Evolutionary conservation across 2,888 invertebrate species (phyloP), one percentile per base, ranked within the genome.

Genomic region (Stenichneumon culpator): DNA sequence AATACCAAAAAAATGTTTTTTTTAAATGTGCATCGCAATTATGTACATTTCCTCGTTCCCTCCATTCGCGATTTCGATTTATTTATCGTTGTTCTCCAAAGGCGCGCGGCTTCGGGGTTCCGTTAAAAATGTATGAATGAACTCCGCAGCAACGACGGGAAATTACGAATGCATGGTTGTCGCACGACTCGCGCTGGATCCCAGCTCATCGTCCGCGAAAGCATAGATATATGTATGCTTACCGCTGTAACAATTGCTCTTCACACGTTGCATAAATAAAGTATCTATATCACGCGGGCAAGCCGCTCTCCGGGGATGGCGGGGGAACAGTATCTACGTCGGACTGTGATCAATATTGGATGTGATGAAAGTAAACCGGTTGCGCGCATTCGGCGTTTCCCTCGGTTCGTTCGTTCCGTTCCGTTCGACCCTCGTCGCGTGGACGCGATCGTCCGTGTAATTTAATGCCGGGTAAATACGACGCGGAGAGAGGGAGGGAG

Each of bases 381-480:
- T 89, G 89, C 87, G 89, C 85, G 72, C 77, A 72, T 63, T 57
- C 87, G 86, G 87, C 88, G 86, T 39, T 82, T 73, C 69, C 60
- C 68, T 44, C 65, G 36, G 57, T 77, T 72, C 47, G 67, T 63
- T 54, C 50, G 39, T 25, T 47, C 44, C 50, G 39, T 25, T 47
- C 44, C 44, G 44, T 47, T 39, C 83, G 69, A 60, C 90, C 89
- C 88, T 88, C 82, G 44, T 87, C 81, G 81, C 89, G 89, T 88
- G 89, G 83, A 87, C 88, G 90, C 89, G 89, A 86, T 89, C 90
- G 90, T 89, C 90, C 89, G 90, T 90, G 93, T 92, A 93, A 93
- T 92, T 93, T 92, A 92, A 93, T 93, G 91, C 92, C 91, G 89
- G 89, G 90, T 90, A 93, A 92, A 93, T 93, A 92, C 91, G 89